A percentile compares a stretch with the other conserved stretches of the same genome.
Evolutionary conservation across 2,113 vertebrate genomes (phyloP).

Genomic region (Apodemus sylvaticus): DNA sequence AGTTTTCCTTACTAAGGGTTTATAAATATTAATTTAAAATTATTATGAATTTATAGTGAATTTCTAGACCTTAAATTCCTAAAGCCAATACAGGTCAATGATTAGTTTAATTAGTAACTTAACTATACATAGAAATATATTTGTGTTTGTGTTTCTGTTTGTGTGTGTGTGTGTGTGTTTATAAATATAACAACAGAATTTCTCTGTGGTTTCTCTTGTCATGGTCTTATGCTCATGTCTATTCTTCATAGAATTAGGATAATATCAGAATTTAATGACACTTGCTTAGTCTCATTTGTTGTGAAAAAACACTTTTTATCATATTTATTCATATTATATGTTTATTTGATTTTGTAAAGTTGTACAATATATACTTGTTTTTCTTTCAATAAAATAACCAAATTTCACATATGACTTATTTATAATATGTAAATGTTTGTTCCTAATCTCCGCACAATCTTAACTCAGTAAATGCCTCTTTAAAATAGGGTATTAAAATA

Average conservation of each 20-base stretch:
- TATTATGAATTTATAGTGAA: not conserved
- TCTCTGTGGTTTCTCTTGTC: not conserved
- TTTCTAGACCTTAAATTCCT: not conserved
- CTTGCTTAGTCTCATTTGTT: not conserved
- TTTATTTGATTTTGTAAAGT: not conserved
- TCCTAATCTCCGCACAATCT: not conserved
- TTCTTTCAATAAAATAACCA: not conserved
- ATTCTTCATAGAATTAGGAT: not conserved
- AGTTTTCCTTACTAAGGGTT: not conserved
- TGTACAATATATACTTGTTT: not conserved
- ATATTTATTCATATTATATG: not conserved
- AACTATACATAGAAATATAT: not conserved
- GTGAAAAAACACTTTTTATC: not conserved
- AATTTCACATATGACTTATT: not conserved
- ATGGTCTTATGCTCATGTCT: not conserved
- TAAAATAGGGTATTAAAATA: not conserved
- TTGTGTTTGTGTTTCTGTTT: too few relatives aligned
- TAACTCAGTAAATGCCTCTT: not conserved
- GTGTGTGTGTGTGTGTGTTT: too few relatives aligned
- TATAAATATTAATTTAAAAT: not conserved
- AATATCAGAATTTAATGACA: not conserved
- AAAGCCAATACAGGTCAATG: not conserved
- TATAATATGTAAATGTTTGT: not conserved
- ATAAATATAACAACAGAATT: not conserved
- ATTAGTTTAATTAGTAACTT: not conserved